Evolutionary conservation across 2,888 invertebrate genomes (phyloP), one percentile per base, ranked within the genome.

Genomic region (Polyploca ridens): DNA sequence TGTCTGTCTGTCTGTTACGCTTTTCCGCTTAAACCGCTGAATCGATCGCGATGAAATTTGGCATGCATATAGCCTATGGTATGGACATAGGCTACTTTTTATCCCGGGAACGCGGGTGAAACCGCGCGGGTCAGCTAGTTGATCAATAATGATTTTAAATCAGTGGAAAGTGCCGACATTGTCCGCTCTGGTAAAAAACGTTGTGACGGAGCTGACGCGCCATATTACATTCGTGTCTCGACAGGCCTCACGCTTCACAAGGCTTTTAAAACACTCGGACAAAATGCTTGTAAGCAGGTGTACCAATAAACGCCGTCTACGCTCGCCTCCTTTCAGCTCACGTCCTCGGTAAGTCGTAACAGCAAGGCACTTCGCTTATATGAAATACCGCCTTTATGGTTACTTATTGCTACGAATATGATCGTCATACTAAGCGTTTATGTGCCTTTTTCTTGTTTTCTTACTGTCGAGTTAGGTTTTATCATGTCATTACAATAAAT

Each of bases 371-470:
- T 89, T 85, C 81, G 84, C 84, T 84, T 87, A 85, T 88, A 86
- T 87, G 87, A 90, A 90, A 90, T 87, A 88, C 86, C 82, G 78
- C 77, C 82, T 88, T 90, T 90, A 89, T 89, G 86, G 86, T 89
- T 88, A 89, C 88, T 89, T 90, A 90, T 89, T 89, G 86, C 84
- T 73, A 74, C 76, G 82, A 82, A 86, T 89, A 87, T 84, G 84
- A 81, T 83, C 77, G 81, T 78, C 80, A 77, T 83, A 81, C 79
- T 75, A 77, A 79, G 78, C 83, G 79, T 86, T 84, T 85, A 84
- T 81, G 82, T 76, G 68, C 81, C 85, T 81, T 81, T 67, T 65
- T 71, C 73, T 74, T 81, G 77, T 83, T 81, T 79, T 79, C 74
- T 63, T 79, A 73, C 66, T 75, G 79, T 77, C 78, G 77, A 76